phyloP scores from a whole-genome alignment of 2,113 vertebrate species.

The Bagarius yarrelli region DNA sequence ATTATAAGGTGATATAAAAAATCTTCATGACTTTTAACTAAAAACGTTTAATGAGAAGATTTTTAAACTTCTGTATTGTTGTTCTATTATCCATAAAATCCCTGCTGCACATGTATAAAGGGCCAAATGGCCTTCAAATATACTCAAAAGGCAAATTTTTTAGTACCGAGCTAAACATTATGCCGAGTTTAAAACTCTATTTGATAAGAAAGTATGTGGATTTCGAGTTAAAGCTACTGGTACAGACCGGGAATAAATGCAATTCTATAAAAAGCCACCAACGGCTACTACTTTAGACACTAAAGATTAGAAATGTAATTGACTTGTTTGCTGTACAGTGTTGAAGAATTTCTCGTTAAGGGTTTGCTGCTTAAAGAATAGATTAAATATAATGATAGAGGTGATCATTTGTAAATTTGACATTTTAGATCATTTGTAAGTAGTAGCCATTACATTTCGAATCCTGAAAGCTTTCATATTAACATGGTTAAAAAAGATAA shows the following conservation, averaged over 20 bases:
- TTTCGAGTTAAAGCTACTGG: slow-evolving; percentile 26
- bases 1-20: not conserved
- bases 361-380: no score
- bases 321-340: slow-evolving; percentile 31
- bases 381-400: no score
- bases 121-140: no score
- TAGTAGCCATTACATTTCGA: slow-evolving; percentile 63
- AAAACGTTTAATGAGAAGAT: not conserved
- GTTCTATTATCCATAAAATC: no score
- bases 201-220: slow-evolving; percentile 20
- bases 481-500: slow-evolving; percentile 45
- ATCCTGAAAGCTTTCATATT: slow-evolving; percentile 56
- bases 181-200: not conserved
- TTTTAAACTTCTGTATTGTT: not conserved
- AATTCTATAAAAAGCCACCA: not conserved
- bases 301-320: slow-evolving; percentile 11
- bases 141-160: no score
- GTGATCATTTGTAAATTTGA: no score
- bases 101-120: no score
- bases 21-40: not conserved
- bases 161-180: no score
- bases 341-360: not conserved
- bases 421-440: slow-evolving; percentile 67
- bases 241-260: slow-evolving; percentile 19
- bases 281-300: not conserved